Base-by-base conservation (phyloP, 2,113 vertebrate species). In the Castor canadensis region DNA sequence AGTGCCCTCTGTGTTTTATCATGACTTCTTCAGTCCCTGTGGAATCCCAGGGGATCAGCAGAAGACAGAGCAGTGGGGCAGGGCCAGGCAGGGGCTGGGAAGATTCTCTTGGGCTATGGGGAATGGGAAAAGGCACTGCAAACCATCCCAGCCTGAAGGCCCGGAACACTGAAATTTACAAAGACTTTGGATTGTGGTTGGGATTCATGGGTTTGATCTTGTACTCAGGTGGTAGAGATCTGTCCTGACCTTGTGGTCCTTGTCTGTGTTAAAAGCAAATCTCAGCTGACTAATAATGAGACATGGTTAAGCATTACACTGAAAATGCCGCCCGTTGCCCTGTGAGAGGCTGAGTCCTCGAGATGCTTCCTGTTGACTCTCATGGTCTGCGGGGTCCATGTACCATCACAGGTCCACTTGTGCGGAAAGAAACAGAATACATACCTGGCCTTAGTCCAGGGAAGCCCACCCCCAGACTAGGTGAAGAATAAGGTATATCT, bases 61-160 rank as follows among this genome's bases (percentile, higher is more conserved):
- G 24, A 43, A 26, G n/a, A 32, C 7, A 12, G 12, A 13, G 32
- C 32, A 10, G 2, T 17, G 67, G 32, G 13, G n/a, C 10, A 26
- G 24, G n/a, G 1, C 17, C 75, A 19, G 35, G 17, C 40, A 54
- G 24, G 5, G 38, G 58, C 32, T 22, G 20, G 1, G 7, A 35
- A 32, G 17, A 30, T 2, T 43, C 64, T 19, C 24, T 81, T 66
- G 47, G 45, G 38, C 43, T 43, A 13, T 1, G 22, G 16, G 20
- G 1, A 1, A 30, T 2, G 1, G 9, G 9, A 20, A 9, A 62
- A 72, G 9, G 32, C 7, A 6, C 19, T 49, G 3, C 20, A 20
- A 28, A 58, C 0, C 40, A 12, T 35, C 24, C 24, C n/a, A 15
- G 35, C 10, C 9, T 35, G 9, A 40, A 22, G 28, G 56, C 38